These are phyloP conservation scores for Drosophila conformis DNA, from an alignment of 2,888 invertebrate species.

Conservation along the genomic window DNA sequence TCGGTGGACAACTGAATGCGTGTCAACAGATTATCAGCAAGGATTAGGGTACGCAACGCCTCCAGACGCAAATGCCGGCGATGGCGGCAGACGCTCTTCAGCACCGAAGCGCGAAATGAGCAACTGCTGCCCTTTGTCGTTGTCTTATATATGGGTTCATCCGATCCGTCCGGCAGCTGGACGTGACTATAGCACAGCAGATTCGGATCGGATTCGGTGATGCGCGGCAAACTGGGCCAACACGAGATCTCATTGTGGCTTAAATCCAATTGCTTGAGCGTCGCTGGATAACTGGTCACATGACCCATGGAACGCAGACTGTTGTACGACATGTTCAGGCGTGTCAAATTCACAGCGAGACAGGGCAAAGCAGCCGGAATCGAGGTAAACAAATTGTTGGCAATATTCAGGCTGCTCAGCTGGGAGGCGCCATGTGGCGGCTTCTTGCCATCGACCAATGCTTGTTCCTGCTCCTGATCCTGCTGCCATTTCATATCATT, in stretches of 20 bases:
- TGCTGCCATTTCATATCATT: slow-evolving; percentile 87
- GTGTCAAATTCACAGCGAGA: slow-evolving; percentile 92
- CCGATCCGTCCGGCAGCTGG: slow-evolving; percentile 59
- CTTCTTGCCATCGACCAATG: slow-evolving; percentile 81
- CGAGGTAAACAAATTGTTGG: slow-evolving; percentile 95
- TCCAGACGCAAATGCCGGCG: slow-evolving; percentile 92
- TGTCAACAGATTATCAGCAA: slow-evolving; percentile 94
- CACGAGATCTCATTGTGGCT: slow-evolving; percentile 96
- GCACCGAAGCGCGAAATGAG: slow-evolving; percentile 89
- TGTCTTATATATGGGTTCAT: slow-evolving; percentile 72
- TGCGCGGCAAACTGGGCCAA: slow-evolving; percentile 94
- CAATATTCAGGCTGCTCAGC: slow-evolving; percentile 92
- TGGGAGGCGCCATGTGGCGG: slow-evolving; percentile 87
- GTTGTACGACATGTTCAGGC: slow-evolving; percentile 97
- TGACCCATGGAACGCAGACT: slow-evolving; percentile 91
- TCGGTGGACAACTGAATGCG: slow-evolving; percentile 93
- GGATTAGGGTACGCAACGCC: slow-evolving; percentile 86
- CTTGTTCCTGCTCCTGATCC: slow-evolving; percentile 52
- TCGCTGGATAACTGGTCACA: slow-evolving; percentile 95
- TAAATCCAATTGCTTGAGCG: slow-evolving; percentile 95
- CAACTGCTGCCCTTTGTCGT: slow-evolving; percentile 85
- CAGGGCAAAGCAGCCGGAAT: slow-evolving; percentile 96
- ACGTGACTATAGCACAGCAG: slow-evolving; percentile 89
- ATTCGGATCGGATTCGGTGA: slow-evolving; percentile 88
- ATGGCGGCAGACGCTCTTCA: slow-evolving; percentile 93